phyloP scores from a whole-genome alignment of 2,888 invertebrate genomes.

The Chironomus tentans region DNA sequence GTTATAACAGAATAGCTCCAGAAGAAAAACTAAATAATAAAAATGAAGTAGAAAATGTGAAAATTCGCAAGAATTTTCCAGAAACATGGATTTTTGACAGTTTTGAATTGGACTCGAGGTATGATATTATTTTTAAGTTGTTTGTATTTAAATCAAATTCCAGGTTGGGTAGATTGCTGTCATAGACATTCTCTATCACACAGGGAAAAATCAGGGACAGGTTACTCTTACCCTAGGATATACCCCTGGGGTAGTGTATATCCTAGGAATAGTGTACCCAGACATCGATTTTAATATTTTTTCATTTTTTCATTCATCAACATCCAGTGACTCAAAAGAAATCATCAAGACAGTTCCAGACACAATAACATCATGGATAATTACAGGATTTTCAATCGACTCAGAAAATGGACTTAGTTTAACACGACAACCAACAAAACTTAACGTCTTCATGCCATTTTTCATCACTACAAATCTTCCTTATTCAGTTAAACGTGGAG shows the following conservation, averaged over 20 bases:
- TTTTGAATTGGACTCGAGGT: neutral
- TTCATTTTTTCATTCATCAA: no score
- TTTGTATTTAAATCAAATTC: no score
- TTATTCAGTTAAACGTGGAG: conserved; percentile 78
- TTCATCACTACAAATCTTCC: conserved; percentile 81
- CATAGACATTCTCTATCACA: no score
- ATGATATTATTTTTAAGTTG: no score
- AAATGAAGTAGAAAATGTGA: no score
- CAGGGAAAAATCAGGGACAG: no score
- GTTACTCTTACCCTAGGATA: no score
- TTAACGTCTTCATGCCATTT: conserved; percentile 71
- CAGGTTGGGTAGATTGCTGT: no score
- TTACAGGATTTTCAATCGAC: conserved; percentile 71
- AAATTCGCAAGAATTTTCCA: conserved; percentile 21
- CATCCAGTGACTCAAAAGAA: neutral
- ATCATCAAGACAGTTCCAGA: conserved; percentile 60
- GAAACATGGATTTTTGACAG: conserved; percentile 15
- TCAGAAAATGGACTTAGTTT: no score
- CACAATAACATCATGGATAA: conserved; percentile 74
- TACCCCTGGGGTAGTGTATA: no score
- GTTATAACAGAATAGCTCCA: neutral
- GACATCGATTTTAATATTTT: no score
- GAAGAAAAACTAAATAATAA: neutral
- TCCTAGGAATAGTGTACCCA: no score
- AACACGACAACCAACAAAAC: conserved; percentile 61